These are phyloP conservation scores for Yponomeuta malinellus DNA, from an alignment of 2,888 invertebrate species.

Conservation along the genomic window DNA sequence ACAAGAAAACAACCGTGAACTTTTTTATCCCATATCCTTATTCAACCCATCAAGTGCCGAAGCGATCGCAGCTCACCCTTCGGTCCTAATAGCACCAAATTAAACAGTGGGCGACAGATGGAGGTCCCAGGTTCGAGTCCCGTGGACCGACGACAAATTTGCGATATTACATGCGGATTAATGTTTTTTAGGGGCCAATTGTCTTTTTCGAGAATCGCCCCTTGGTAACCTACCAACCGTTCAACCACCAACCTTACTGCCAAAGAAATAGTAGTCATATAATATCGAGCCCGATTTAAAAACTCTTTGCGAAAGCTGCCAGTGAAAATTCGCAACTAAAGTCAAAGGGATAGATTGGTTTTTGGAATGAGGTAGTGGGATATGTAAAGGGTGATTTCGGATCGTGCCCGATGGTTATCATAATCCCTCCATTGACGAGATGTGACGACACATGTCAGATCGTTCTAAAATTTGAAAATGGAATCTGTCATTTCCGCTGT, in stretches of 20 bases:
- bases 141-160: conserved; percentile 70
- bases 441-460: conserved; percentile 76
- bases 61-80: conserved; percentile 25
- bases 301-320: background rate
- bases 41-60: conserved; percentile 39
- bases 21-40: background rate
- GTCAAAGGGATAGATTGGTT: conserved; percentile 12
- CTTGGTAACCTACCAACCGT: conserved; percentile 7
- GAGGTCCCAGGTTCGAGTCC: conserved; percentile 48
- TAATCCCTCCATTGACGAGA: conserved; percentile 75
- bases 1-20: background rate
- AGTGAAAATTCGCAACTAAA: background rate
- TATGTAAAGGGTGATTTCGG: conserved; percentile 72
- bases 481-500: background rate
- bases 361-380: conserved; percentile 37
- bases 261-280: conserved; percentile 26
- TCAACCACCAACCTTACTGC: conserved; percentile 27
- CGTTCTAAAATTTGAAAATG: conserved; percentile 43
- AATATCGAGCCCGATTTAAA: conserved; percentile 18
- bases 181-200: conserved; percentile 76
- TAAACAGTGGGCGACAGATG: conserved; percentile 60
- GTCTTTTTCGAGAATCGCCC: conserved; percentile 66
- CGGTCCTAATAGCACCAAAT: conserved; percentile 60
- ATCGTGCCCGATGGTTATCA: conserved; percentile 75
- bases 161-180: conserved; percentile 76